Evolutionary conservation across 2,113 vertebrate genomes (phyloP), one percentile per base, ranked within the genome.

Genomic region (Ahaetulla prasina): DNA sequence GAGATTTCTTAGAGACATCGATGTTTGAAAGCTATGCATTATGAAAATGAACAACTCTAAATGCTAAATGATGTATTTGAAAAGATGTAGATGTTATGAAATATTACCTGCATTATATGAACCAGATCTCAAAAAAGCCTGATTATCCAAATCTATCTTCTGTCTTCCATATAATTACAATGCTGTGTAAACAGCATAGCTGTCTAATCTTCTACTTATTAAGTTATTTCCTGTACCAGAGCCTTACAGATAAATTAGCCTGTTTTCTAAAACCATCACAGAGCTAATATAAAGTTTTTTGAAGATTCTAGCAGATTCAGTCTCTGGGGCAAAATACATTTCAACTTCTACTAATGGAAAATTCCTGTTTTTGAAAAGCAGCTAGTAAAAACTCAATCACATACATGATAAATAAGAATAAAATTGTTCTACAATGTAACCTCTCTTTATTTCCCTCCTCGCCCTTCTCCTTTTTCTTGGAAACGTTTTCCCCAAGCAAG

Each of bases 11-110:
- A 92, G 92, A 80, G 92, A 90, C 0, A 74, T 4, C 84, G 92
- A 9, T 6, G 12, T 49, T 86, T 92, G 54, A 94, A 94, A 96
- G 91, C 3, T 7, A 27, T 35, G 94, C 93, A 84, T 93, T 93
- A 74, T 92, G 93, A 91, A 43, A 55, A 93, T 88, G 68, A 89
- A 49, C 10, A 85, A 85, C 52, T 60, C 52, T 89, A 92, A 80
- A 47, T 92, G 52, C 53, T 89, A 92, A 63, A 52, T 89, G 63
- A 30, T 2, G n/a, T 0, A 4, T 96, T 92, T 57, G n/a, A 93
- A 93, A 88, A 90, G 92, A 91, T 0, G n/a, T 88, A 92, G 89
- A 92, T 89, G 43, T 85, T 92, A 85, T 89, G 84, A 89, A 89
- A 55, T 85, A 85, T 84, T 89, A 27, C 12, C 88, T 89, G 27